These are phyloP conservation scores for Lasioglossum pauxillum DNA, from an alignment of 2,888 invertebrate genomes.

Conservation along the genomic window DNA sequence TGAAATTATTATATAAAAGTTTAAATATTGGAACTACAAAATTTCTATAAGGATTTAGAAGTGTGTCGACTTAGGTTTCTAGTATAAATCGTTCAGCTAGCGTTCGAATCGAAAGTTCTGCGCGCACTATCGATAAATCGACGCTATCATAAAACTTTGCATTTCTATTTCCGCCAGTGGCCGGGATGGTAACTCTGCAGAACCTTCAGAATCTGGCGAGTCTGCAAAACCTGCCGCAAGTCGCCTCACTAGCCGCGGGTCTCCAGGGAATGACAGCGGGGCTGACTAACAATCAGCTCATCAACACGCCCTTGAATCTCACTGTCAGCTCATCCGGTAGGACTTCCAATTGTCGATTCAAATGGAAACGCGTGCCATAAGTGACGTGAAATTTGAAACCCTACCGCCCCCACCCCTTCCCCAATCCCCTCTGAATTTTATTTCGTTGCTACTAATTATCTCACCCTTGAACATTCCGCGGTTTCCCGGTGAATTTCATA, in stretches of 20 bases:
- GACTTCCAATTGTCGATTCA: slow-evolving; percentile 32
- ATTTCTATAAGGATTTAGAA: neutral
- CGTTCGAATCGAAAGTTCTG: neutral
- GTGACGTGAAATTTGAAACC: slow-evolving; percentile 23
- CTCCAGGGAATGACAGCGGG: slow-evolving; percentile 87
- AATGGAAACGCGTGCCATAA: slow-evolving; percentile 27
- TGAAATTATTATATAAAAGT: neutral
- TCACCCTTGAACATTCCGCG: neutral
- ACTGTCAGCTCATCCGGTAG: slow-evolving; percentile 89
- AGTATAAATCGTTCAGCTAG: neutral
- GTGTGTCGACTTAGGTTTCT: neutral
- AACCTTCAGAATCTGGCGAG: slow-evolving; percentile 93
- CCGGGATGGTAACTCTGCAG: slow-evolving; percentile 90
- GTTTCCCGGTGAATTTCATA: neutral
- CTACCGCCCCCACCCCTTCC: neutral
- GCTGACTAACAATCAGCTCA: slow-evolving; percentile 87
- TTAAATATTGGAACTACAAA: too few relatives aligned
- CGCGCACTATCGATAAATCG: neutral
- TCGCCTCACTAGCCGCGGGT: slow-evolving; percentile 87
- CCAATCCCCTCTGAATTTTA: neutral
- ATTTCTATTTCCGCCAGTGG: slow-evolving; percentile 86
- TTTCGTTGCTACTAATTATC: slow-evolving; percentile 18
- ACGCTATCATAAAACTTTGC: neutral
- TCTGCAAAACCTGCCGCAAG: slow-evolving; percentile 89
- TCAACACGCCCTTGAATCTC: slow-evolving; percentile 93